Base-by-base conservation (phyloP, 2,888 invertebrate genomes). In the Xestoiulus laeticollis region DNA sequence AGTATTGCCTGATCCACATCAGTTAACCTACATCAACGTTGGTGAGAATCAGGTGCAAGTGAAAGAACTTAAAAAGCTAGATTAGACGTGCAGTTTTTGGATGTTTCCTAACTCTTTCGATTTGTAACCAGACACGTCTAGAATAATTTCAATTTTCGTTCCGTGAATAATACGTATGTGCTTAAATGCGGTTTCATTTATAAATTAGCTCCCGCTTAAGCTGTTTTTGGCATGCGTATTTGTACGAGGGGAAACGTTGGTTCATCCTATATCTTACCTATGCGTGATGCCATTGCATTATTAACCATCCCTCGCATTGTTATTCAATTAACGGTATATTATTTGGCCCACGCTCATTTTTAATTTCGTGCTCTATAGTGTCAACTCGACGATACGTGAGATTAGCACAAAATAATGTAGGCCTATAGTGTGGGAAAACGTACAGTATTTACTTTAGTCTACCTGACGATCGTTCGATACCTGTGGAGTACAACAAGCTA, bases 241-340 rank as follows among this genome's bases (percentile, higher is more conserved):
- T 30, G 30, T 78, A 48, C 48, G 30, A 30, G 78, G 78, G 26
- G 30, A 19, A 30, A 30, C 78, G 30, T 30, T 78, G 78, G 22
- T 26, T 68, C 68, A 68, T 68, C 68, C 68, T 16, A 30, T 78
- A 30, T 30, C 78, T 78, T 78, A 78, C 78, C 78, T 78, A 30
- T 78, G 78, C 78, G 78, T 78, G 78, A 78, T 78, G 78, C 16
- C 78, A 78, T 78, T 78, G 78, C 78, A 78, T 78, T 78, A 78
- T 78, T 78, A 78, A 78, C 78, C 78, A 78, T 78, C 78, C 78
- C 78, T 78, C 30, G 78, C 30, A 78, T 78, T 78, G 78, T 78
- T 78, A 78, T 78, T 78, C 78, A 78, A 78, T 78, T 78, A 78
- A 78, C 78, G 78, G 78, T 78, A 30, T 78, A 78, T 78, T 78